Base-by-base conservation (phyloP, 2,888 invertebrate genomes). In the Euplexia lucipara region DNA sequence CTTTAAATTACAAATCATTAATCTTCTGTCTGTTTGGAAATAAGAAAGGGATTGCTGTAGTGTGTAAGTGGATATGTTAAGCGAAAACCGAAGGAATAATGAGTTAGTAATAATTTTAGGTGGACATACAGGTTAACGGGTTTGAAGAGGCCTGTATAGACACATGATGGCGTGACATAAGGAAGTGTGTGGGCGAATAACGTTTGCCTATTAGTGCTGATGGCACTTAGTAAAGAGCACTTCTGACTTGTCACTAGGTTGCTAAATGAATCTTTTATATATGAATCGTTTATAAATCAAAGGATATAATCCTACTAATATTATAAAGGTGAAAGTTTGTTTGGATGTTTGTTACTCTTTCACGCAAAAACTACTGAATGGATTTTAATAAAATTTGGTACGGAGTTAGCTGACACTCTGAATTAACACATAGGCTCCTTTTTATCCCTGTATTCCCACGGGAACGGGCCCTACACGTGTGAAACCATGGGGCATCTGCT, bases 1-100 rank as follows among this genome's bases (percentile, higher is more conserved):
- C 77, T 81, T 71, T 56, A 69, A 76, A 74, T 68, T 79, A 44
- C 12, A 6, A 65, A 34, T 66, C 65, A 78, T 81, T 75, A 67
- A 79, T 81, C 80, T 75, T 81, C 8, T 32, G 56, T 35, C 16
- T 76, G 64, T 72, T 49, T 63, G 22, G 26, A 65, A 66, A 35
- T 59, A 65, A 78, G 71, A 78, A 81, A 71, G 32, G 47, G 10
- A 62, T 63, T 62, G 69, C 70, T 63, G 47, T 62, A 75, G 57
- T 67, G 44, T 72, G 22, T 68, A 53, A 63, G 37, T 54, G 53
- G 12, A 65, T 58, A 20, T 48, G 41, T 61, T 54, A 78, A 61
- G 72, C 60, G 9, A 65, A 59, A 54, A 34, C 52, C 8, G 52
- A 37, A 44, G 6, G n/a, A 60, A 64, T 48, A 73, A 71, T 71